These are phyloP conservation scores for Dicerorhinus sumatrensis DNA, from an alignment of 2,113 vertebrate species.

Conservation along the genomic window DNA sequence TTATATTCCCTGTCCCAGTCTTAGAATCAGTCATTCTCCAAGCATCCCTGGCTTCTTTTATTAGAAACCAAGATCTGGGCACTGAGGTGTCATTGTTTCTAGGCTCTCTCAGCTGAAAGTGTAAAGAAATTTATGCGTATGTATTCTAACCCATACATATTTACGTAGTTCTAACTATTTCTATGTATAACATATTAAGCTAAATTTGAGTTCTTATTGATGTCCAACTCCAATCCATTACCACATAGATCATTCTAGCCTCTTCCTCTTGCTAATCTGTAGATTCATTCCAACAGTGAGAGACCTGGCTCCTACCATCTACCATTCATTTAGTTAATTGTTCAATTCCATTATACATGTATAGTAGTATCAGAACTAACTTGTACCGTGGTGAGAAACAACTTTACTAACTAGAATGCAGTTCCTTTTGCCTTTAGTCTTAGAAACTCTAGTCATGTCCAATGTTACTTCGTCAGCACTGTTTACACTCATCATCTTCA, in stretches of 20 bases:
- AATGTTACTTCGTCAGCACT: neutral
- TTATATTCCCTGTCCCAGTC: neutral
- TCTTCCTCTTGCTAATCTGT: neutral
- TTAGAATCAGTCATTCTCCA: neutral
- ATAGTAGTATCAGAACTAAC: neutral
- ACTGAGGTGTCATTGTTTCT: neutral
- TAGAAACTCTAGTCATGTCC: neutral
- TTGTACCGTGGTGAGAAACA: neutral
- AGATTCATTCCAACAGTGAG: neutral
- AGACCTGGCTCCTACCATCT: neutral
- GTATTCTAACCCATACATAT: neutral
- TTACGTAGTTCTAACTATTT: neutral
- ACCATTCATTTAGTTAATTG: neutral
- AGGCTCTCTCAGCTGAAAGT: neutral
- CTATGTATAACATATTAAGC: neutral
- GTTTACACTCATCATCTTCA: neutral
- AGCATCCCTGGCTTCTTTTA: neutral
- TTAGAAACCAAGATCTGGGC: neutral
- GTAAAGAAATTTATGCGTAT: neutral
- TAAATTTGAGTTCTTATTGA: neutral
- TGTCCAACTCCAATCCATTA: neutral
- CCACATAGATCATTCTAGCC: neutral
- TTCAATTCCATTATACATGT: neutral
- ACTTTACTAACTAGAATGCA: neutral
- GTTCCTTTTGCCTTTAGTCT: neutral